A percentile compares a stretch with the other conserved stretches of the same genome.
Conservation (phyloP, 2,797 vertebrate genomes). For the Sphenodon punctatus region DNA sequence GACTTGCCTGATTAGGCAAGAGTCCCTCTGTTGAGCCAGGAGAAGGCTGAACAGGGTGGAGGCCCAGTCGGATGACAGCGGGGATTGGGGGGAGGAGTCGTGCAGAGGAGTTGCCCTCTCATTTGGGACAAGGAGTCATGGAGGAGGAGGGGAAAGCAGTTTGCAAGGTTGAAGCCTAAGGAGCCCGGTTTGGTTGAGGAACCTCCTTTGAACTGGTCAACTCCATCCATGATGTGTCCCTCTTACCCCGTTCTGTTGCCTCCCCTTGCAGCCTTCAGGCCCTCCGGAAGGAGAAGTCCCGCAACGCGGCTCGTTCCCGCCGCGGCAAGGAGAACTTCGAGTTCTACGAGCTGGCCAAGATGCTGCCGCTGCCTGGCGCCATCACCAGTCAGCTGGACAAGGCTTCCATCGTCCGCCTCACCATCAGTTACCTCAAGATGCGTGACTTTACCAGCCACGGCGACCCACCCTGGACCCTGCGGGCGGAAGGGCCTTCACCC, state of each 20-base stretch:
- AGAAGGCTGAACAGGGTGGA: too few relatives aligned
- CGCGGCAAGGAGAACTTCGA: constrained; percentile 92
- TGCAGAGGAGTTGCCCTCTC: too few relatives aligned
- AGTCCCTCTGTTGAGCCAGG: too few relatives aligned
- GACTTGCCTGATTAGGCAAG: too few relatives aligned
- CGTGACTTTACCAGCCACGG: constrained; percentile 88
- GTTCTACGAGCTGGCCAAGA: constrained; percentile 92
- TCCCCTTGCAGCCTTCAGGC: constrained; percentile 82
- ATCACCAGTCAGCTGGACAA: constrained; percentile 94
- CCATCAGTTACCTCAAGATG: constrained; percentile 93
- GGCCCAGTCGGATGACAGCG: too few relatives aligned
- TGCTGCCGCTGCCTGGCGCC: constrained; percentile 88
- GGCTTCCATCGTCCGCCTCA: constrained; percentile 90
- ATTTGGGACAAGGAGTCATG: too few relatives aligned
- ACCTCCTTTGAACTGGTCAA: too few relatives aligned
- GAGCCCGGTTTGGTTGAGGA: too few relatives aligned
- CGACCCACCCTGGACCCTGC: constrained; percentile 86
- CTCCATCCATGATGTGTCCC: neutral
- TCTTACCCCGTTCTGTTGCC: neutral
- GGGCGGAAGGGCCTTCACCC: constrained; percentile 78
- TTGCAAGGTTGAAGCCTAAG: too few relatives aligned
- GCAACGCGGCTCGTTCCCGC: constrained; percentile 89
- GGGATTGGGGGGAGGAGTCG: too few relatives aligned
- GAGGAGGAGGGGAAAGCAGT: too few relatives aligned
- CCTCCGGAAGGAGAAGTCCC: constrained; percentile 91